These are phyloP conservation scores for Spizaetus ornatus DNA, from an alignment of 2,113 vertebrate species.

Conservation along the genomic window DNA sequence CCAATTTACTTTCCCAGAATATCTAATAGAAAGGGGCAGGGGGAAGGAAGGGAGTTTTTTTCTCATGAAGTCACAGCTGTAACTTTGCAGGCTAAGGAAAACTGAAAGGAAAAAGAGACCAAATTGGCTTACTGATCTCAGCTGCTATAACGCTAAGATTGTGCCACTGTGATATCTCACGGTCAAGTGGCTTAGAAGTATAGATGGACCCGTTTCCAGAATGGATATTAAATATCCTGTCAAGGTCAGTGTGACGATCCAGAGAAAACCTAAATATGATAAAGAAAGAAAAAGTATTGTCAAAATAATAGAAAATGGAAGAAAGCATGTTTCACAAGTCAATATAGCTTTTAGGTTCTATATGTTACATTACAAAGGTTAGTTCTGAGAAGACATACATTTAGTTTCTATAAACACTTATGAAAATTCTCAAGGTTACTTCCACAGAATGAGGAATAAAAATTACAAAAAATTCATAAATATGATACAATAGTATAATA, in stretches of 20 bases:
- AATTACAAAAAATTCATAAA: neutral
- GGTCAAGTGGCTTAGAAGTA: conserved; percentile 80
- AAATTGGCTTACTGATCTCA: conserved; percentile 79
- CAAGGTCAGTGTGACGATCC: conserved; percentile 83
- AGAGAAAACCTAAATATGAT: conserved; percentile 74
- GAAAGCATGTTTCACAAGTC: neutral
- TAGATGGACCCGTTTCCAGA: conserved; percentile 83
- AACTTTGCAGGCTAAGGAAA: neutral
- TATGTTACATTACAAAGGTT: neutral
- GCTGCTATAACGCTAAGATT: conserved; percentile 82
- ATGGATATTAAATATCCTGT: conserved; percentile 83
- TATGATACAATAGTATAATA: neutral
- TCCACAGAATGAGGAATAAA: neutral
- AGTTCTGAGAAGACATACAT: neutral
- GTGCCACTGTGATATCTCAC: conserved; percentile 82
- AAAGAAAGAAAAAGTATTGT: neutral
- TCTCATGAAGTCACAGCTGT: neutral
- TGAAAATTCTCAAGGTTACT: neutral
- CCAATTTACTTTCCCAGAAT: neutral
- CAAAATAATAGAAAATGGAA: neutral
- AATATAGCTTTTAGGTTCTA: neutral
- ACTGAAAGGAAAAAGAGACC: neutral
- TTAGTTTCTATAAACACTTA: neutral
- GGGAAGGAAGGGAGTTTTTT: neutral
- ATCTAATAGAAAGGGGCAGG: neutral